Evolutionary conservation across 1,140 invertebrate genomes (phyloP).

Genomic region (Drosophila nikananu): DNA sequence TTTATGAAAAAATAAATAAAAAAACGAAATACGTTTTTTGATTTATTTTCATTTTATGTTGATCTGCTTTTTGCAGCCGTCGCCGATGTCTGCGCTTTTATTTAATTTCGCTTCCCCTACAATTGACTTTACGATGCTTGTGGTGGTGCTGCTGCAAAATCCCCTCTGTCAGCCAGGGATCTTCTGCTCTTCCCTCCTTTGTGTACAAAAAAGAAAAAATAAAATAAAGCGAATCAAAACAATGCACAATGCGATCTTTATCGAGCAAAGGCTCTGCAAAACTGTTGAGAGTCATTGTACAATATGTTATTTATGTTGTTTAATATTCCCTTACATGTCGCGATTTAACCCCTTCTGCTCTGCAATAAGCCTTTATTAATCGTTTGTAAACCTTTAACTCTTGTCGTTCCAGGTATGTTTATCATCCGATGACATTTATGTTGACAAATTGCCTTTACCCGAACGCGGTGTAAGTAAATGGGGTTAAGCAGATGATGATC

Average conservation of each 20-base stretch:
- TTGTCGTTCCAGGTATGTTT: conserved; percentile 66
- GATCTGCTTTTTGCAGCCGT: conserved; percentile 72
- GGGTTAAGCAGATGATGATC: conserved; percentile 39
- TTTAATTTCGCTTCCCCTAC: conserved; percentile 73
- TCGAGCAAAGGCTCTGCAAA: conserved; percentile 55
- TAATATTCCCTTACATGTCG: conserved; percentile 67
- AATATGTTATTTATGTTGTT: conserved; percentile 78
- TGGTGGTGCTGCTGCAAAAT: conserved; percentile 1
- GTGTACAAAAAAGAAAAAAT: conserved; percentile 8
- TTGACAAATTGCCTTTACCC: conserved; percentile 45
- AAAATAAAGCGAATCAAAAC: conserved; percentile 41
- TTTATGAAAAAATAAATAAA: conserved; percentile 58
- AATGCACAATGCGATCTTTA: conserved; percentile 72
- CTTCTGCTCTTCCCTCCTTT: conserved; percentile 26
- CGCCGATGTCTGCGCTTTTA: conserved; percentile 65
- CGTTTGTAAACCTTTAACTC: conserved; percentile 58
- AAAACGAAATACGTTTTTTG: conserved; percentile 53
- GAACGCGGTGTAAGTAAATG: conserved; percentile 38
- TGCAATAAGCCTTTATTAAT: conserved; percentile 51
- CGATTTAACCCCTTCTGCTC: conserved; percentile 1
- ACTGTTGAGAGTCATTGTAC: conserved; percentile 71
- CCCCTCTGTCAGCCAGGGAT: conserved; percentile 38
- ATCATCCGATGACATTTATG: conserved; percentile 53
- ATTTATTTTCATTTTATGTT: conserved; percentile 84
- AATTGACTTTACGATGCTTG: conserved; percentile 73